Percentiles rank a stretch among this genome's conserved stretches.
phyloP scores from a whole-genome alignment of 2,113 vertebrate genomes.

The Taurulus bubalis region DNA sequence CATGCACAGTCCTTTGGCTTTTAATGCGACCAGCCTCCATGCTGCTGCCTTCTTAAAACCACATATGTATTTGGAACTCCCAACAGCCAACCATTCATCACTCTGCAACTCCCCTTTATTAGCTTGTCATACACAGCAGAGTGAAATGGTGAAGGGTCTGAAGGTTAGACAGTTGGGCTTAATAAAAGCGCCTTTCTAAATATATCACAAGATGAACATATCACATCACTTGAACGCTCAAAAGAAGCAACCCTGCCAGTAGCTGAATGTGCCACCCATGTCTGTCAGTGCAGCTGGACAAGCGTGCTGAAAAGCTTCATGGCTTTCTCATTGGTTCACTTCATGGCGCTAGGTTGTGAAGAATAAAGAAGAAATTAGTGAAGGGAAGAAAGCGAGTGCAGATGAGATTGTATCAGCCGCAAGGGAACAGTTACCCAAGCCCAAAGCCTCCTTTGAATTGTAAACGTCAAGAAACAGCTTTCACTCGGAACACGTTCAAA shows the following conservation, averaged over 20 bases:
- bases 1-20: conserved; percentile 38
- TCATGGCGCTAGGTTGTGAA: conserved; percentile 57
- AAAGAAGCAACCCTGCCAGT: conserved; percentile 11
- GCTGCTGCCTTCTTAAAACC: conserved; percentile 47
- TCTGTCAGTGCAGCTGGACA: conserved; percentile 37
- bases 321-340: conserved; percentile 35
- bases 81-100: conserved; percentile 62
- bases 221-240: not conserved
- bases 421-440: conserved; percentile 75
- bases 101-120: conserved; percentile 57
- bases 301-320: conserved; percentile 53
- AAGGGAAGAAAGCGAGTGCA: conserved; percentile 2
- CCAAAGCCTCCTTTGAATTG: conserved; percentile 68
- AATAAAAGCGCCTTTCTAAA: conserved; percentile 6
- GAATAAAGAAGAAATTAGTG: conserved; percentile 52
- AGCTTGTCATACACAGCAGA: conserved; percentile 53
- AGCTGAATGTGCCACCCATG: conserved; percentile 28
- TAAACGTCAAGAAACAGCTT: conserved; percentile 58
- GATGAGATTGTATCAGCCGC: conserved; percentile 72
- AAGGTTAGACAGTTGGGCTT: conserved; percentile 15
- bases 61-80: conserved; percentile 62
- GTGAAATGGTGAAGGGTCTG: conserved; percentile 42
- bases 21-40: conserved; percentile 45
- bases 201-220: conserved; percentile 21
- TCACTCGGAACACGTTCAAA: conserved; percentile 53